Conservation (phyloP, 2,888 invertebrate species). For the Eupsilia transversa region DNA sequence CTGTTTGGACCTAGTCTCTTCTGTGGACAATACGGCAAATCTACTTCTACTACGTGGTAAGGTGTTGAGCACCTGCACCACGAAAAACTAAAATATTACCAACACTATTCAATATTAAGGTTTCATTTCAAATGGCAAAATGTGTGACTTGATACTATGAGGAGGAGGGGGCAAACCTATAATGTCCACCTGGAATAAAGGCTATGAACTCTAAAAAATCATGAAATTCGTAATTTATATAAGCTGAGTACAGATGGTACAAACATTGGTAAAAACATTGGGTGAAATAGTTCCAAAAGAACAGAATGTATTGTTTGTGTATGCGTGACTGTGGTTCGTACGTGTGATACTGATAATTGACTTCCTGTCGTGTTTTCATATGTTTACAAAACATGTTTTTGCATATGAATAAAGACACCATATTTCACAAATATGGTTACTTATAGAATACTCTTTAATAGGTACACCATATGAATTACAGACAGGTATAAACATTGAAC, state of each 20-base stretch:
- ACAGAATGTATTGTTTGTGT: not conserved
- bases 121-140: not conserved
- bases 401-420: not conserved
- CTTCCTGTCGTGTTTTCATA: slow-evolving; percentile 10
- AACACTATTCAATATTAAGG: not conserved
- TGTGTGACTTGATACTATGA: not conserved
- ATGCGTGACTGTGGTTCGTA: not conserved
- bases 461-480: not conserved
- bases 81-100: not conserved
- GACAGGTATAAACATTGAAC: not conserved
- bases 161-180: not conserved
- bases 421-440: not conserved
- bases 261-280: not conserved
- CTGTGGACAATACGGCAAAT: not conserved
- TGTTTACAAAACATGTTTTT: slow-evolving; percentile 26
- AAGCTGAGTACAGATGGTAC: not conserved
- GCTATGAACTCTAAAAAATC: not conserved
- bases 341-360: slow-evolving; percentile 12
- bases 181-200: not conserved
- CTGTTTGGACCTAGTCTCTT: not conserved
- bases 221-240: not conserved
- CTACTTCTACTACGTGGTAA: not conserved
- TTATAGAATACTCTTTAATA: not conserved
- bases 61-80: not conserved
- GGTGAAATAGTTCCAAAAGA: not conserved